Evolutionary conservation across 1,140 invertebrate species (phyloP), one percentile per base, ranked within the genome.

Genomic region (Zaprionus ghesquierei): DNA sequence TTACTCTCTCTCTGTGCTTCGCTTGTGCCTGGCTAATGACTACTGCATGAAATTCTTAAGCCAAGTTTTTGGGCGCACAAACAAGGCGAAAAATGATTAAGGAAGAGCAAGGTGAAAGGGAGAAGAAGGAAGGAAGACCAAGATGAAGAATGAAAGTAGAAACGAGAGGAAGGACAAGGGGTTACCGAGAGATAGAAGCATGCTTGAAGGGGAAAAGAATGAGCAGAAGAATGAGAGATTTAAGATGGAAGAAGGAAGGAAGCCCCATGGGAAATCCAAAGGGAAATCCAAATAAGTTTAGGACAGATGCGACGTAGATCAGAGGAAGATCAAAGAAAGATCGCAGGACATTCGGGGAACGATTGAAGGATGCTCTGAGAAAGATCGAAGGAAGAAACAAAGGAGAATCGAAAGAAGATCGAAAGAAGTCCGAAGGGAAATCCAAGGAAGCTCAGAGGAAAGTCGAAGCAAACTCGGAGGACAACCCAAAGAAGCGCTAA

Each of bases 1-100:
- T 23, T 4, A 9, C 38, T 18, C 51, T 8, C 38, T 29, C 18
- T 49, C 20, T 41, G 13, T 33, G 53, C 49, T 51, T 12, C 27
- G 59, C 53, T 75, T 63, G 55, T 51, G 78, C 82, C 79, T 15
- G 35, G 35, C 35, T 89, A 89, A 89, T 89, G 84, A 89, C 84
- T 80, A 73, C 73, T 68, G 79, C 69, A 59, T 81, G 85, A 76
- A 84, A 89, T 89, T 89, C 84, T 89, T 72, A 72, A 80, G 77
- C 66, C 61, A 74, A 79, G 71, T 81, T 81, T 77, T 70, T 71
- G 59, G 70, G 77, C 56, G 59, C 62, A 75, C 72, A 70, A 44
- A 75, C 66, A 73, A 68, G 38, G 54, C 56, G 46, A 53, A 29
- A 9, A 62, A 50, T 41, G n/a, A 41, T 41, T 41, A n/a, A 46